These are phyloP conservation scores for Antheraea yamamai DNA, from an alignment of 2,888 invertebrate genomes.

Conservation along the genomic window DNA sequence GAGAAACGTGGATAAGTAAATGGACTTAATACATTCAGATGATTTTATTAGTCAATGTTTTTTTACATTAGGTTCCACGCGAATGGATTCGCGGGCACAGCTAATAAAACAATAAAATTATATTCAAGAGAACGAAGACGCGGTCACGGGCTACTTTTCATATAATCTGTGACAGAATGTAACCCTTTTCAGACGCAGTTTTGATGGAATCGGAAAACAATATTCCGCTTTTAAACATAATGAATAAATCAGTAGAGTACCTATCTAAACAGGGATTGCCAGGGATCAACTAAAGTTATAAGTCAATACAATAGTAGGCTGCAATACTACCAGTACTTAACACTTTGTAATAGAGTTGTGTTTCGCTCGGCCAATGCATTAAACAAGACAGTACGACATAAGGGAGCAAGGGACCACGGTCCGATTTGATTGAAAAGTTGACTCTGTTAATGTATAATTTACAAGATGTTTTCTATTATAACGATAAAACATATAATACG, in stretches of 20 bases:
- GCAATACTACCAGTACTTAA: neutral
- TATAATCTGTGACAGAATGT: neutral
- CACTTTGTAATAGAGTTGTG: conserved; percentile 5
- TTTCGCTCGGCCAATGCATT: conserved; percentile 4
- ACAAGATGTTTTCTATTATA: neutral
- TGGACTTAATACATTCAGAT: too few species aligned
- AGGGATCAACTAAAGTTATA: conserved; percentile 20
- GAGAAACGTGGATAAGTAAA: too few species aligned
- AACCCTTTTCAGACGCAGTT: neutral
- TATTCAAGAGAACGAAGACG: too few species aligned
- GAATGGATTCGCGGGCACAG: too few species aligned
- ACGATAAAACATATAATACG: too few species aligned
- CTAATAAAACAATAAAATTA: too few species aligned
- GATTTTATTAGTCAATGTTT: too few species aligned
- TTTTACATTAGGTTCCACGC: too few species aligned
- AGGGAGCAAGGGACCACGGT: conserved; percentile 18
- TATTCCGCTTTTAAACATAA: conserved; percentile 22
- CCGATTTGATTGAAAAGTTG: conserved; percentile 23
- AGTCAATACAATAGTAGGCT: neutral
- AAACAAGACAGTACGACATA: conserved; percentile 21
- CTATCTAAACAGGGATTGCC: conserved; percentile 23
- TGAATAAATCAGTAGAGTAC: conserved; percentile 26
- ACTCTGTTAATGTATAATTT: conserved; percentile 19
- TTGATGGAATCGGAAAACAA: conserved; percentile 15
- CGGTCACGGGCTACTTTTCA: neutral